phyloP scores from a whole-genome alignment of 2,797 vertebrate species.

The Clarias fuscus region DNA sequence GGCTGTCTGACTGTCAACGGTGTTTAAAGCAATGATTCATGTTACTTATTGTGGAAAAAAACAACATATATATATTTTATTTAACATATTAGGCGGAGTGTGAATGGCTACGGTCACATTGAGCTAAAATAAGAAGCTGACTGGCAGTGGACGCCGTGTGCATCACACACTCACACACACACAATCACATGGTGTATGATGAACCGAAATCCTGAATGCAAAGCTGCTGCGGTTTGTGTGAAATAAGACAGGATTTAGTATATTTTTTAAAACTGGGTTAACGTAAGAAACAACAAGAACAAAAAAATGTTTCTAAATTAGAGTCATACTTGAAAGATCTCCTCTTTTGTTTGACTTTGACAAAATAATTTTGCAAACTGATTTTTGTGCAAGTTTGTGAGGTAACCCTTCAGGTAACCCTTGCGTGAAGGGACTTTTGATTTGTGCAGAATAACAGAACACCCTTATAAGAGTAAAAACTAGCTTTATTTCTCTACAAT shows the following conservation, averaged over 20 bases:
- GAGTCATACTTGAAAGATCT: neutral
- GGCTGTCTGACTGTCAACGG: neutral
- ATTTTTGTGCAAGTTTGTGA: neutral
- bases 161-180: neutral
- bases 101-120: neutral
- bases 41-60: neutral
- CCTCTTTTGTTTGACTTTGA: neutral
- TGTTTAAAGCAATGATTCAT: neutral
- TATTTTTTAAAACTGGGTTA: neutral
- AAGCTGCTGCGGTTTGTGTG: neutral
- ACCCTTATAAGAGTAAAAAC: no score
- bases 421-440: no score
- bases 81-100: no score
- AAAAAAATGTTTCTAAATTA: no score
- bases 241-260: neutral
- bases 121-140: neutral
- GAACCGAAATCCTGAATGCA: neutral
- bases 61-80: neutral
- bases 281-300: neutral
- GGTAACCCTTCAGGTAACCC: no score
- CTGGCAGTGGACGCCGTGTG: neutral
- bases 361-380: neutral
- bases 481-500: no score
- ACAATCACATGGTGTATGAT: neutral
- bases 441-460: no score